Conservation (phyloP, 2,113 vertebrate genomes). For the Ammospiza nelsoni region DNA sequence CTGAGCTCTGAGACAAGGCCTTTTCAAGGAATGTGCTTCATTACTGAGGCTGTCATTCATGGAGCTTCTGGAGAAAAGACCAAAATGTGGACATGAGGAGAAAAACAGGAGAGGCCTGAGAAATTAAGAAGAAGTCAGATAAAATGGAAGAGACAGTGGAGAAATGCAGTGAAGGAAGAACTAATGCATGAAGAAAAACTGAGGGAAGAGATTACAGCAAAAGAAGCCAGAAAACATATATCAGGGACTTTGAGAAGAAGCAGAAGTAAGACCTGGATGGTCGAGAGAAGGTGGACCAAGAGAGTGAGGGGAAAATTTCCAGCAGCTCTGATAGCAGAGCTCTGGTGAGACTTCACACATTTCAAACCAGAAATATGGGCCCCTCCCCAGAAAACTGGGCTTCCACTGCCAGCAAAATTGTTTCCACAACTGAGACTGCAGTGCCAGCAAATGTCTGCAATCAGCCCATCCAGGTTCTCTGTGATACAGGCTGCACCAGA, state of each 20-base stretch:
- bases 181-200: not conserved
- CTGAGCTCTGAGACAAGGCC: not conserved
- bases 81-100: not conserved
- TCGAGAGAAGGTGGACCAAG: not conserved
- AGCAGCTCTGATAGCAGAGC: not conserved
- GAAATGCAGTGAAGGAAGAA: not conserved
- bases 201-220: not conserved
- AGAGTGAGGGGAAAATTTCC: not conserved
- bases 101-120: not conserved
- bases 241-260: not conserved
- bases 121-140: not conserved
- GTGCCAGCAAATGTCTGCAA: not conserved
- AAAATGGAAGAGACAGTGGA: not conserved
- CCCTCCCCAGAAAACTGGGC: not conserved
- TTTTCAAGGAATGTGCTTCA: not conserved
- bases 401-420: conserved; percentile 57
- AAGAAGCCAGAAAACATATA: not conserved
- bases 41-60: not conserved
- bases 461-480: conserved; percentile 46
- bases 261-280: conserved; percentile 9
- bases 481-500: conserved; percentile 56
- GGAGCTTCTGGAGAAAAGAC: not conserved
- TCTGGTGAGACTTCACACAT: conserved; percentile 9
- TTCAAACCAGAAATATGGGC: not conserved
- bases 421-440: conserved; percentile 51